phyloP scores from a whole-genome alignment of 2,113 vertebrate genomes.

The Callopanchax toddi region DNA sequence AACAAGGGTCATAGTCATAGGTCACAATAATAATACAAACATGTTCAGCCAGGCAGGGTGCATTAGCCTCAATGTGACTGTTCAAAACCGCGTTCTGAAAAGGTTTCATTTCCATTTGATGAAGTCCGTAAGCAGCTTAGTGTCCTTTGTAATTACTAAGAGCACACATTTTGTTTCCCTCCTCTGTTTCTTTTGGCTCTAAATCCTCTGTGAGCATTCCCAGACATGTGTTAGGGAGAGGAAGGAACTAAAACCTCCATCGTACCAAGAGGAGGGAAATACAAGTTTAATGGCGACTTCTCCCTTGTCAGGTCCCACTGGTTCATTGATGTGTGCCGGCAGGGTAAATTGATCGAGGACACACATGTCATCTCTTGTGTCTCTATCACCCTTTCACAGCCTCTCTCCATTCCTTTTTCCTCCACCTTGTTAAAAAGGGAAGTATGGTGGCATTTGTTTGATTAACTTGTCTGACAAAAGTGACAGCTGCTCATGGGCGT shows the following conservation, averaged over 20 bases:
- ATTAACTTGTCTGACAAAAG: slow-evolving; percentile 99
- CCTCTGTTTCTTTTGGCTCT: slow-evolving; percentile 46
- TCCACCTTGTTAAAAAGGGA: slow-evolving; percentile 89
- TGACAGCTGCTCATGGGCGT: slow-evolving; percentile 98
- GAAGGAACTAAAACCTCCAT: slow-evolving; percentile 44
- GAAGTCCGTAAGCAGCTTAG: slow-evolving; percentile 80
- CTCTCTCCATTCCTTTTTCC: slow-evolving; percentile 41
- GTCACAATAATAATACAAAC: slow-evolving; percentile 37
- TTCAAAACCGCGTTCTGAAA: slow-evolving; percentile 72
- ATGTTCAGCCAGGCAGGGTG: slow-evolving; percentile 53
- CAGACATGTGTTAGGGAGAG: slow-evolving; percentile 38
- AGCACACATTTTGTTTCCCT: slow-evolving; percentile 67
- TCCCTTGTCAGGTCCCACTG: slow-evolving; percentile 59
- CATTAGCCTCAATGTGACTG: slow-evolving; percentile 62
- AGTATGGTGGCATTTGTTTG: slow-evolving; percentile 99
- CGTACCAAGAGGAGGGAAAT: slow-evolving; percentile 57
- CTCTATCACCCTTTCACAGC: slow-evolving; percentile 60
- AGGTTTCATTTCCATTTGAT: slow-evolving; percentile 74
- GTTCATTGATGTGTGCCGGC: slow-evolving; percentile 61
- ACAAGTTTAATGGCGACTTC: slow-evolving; percentile 70
- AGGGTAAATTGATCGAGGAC: slow-evolving; percentile 64
- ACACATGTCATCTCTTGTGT: slow-evolving; percentile 67
- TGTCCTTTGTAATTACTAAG: slow-evolving; percentile 72
- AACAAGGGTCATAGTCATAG: slow-evolving; percentile 14
- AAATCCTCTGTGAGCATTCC: slow-evolving; percentile 61